Evolutionary conservation across 2,888 invertebrate species (phyloP).

Genomic region (Lottia gigantea): DNA sequence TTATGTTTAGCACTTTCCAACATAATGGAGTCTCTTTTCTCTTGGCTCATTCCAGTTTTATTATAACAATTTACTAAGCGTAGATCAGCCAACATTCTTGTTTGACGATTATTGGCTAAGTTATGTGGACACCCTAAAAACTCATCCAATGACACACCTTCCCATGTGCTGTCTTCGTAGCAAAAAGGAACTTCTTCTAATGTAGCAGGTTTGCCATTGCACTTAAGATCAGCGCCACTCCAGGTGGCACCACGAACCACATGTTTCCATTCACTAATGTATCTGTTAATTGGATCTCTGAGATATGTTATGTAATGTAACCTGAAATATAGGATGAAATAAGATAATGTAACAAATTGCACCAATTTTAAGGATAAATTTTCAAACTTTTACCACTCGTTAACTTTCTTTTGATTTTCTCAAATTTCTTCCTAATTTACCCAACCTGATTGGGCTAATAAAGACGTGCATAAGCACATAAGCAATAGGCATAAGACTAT

Average conservation of each 20-base stretch:
- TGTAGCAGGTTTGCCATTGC: constrained; percentile 79
- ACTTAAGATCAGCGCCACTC: constrained; percentile 80
- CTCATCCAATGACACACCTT: constrained; percentile 88
- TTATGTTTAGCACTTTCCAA: constrained; percentile 95
- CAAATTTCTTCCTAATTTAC: no score
- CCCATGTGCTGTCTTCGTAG: constrained; percentile 75
- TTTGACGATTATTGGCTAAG: constrained; percentile 95
- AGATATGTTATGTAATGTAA: constrained; percentile 97
- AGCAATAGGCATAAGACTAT: no score
- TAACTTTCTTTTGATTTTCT: no score
- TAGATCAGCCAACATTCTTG: constrained; percentile 96
- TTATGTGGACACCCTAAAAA: constrained; percentile 93
- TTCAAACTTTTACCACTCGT: no score
- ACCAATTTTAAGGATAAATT: no score
- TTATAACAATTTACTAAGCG: constrained; percentile 96
- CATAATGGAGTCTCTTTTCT: constrained; percentile 74
- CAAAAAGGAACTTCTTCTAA: constrained; percentile 82
- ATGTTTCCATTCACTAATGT: constrained; percentile 96
- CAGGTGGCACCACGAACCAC: constrained; percentile 96
- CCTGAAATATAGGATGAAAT: constrained; percentile 69
- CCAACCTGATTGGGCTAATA: no score
- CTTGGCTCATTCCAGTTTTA: constrained; percentile 43
- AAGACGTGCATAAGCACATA: no score
- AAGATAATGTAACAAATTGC: no score
- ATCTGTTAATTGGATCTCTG: constrained; percentile 91